phyloP scores from a whole-genome alignment of 1,140 invertebrate species.

The Orchestia grillus region DNA sequence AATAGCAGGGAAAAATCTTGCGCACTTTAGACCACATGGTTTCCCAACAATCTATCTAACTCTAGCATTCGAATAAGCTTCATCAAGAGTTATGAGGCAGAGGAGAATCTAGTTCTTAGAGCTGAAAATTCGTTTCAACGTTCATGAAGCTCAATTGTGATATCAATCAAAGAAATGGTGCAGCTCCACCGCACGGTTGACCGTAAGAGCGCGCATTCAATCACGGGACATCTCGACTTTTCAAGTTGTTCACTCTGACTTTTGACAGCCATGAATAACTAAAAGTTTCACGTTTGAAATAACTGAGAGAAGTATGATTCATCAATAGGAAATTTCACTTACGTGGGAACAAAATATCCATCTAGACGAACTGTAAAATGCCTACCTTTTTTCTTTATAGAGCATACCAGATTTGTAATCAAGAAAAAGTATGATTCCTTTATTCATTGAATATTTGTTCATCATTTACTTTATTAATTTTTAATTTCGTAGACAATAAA shows the following conservation, averaged over 20 bases:
- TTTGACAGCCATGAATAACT: background rate
- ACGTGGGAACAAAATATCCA: background rate
- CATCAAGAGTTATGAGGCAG: slow-evolving; percentile 9
- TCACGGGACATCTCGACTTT: background rate
- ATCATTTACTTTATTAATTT: background rate
- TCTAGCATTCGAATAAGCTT: background rate
- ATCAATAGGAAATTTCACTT: background rate
- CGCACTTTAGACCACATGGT: background rate
- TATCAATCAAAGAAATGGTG: background rate
- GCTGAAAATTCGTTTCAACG: background rate
- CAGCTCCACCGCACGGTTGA: background rate
- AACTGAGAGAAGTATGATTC: background rate
- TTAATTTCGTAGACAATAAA: background rate
- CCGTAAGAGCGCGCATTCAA: background rate
- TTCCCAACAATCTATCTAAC: background rate
- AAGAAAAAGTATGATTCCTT: background rate
- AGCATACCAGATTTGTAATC: too few species aligned
- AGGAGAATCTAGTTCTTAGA: slow-evolving; percentile 1
- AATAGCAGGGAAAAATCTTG: background rate
- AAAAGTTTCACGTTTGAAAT: background rate
- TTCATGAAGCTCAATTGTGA: slow-evolving; percentile 18
- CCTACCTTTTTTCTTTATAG: too few species aligned
- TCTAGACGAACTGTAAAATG: background rate
- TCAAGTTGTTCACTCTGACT: background rate
- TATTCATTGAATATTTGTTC: background rate